A percentile compares a stretch with the other conserved stretches of the same genome.
phyloP scores from a whole-genome alignment of 2,113 vertebrate genomes.

The Tetrax tetrax region DNA sequence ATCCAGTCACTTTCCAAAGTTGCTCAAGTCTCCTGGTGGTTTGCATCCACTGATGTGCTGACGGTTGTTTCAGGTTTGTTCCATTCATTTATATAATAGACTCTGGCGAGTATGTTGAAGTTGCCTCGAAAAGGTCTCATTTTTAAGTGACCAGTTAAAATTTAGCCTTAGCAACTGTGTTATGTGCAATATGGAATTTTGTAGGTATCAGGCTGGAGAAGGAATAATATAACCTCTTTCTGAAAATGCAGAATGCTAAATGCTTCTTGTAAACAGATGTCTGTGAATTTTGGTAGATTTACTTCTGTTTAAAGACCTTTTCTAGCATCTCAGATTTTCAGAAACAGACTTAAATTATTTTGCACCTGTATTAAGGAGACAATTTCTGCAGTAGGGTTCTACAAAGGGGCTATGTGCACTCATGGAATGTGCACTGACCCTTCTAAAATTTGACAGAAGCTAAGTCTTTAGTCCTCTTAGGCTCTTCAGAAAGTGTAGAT shows the following conservation, averaged over 20 bases:
- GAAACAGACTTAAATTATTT: neutral
- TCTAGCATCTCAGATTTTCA: neutral
- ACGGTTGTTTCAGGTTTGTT: neutral
- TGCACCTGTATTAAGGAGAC: neutral
- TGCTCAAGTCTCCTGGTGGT: neutral
- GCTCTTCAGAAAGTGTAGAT: neutral
- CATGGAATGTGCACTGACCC: neutral
- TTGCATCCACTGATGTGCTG: neutral
- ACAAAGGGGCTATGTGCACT: neutral
- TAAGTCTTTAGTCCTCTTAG: neutral
- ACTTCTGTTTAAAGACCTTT: neutral
- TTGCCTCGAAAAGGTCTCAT: neutral
- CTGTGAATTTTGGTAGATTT: neutral
- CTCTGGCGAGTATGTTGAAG: neutral
- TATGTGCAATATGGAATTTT: neutral
- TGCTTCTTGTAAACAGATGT: neutral
- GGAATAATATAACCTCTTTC: neutral
- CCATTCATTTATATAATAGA: neutral
- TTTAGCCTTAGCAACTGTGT: neutral
- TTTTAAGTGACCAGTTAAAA: neutral
- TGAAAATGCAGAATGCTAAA: neutral
- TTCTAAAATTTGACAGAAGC: neutral
- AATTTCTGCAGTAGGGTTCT: neutral
- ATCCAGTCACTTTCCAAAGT: neutral
- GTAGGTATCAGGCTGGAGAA: neutral